Base-by-base conservation (phyloP, 2,113 vertebrate genomes). In the Malaclemys terrapin region DNA sequence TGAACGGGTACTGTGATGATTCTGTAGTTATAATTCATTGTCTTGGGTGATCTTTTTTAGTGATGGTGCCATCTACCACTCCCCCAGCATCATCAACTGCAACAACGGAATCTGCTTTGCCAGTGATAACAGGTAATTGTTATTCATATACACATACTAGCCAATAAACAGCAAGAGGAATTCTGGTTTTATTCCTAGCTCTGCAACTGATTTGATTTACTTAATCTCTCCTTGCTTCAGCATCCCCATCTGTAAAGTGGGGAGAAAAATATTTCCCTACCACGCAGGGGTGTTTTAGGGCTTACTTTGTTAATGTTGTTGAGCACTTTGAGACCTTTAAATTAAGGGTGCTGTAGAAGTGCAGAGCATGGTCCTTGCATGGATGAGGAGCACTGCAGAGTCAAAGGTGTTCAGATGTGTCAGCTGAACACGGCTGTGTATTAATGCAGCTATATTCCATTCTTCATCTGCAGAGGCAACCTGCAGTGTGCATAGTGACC, bases 401-500 rank as follows among this genome's bases (percentile, higher is more conserved):
- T 31, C 59, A 27, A 35, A 78, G 54, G 4, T 19, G 52, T 50
- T 62, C 49, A 79, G 3, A 25, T 57, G 45, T 13, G n/a, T 49
- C 92, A 88, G 91, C 6, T 42, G 81, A 29, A 75, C 89, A 3
- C 24, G 53, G 56, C 25, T 5, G 3, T 54, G 3, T 14, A 1
- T 65, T 91, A 80, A 79, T n/a, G 9, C 84, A 93, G 94, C n/a
- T 9, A 6, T 57, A 22, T 14, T 85, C 11, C 31, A 82, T 93
- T 87, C n/a, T 87, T 53, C 75, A 4, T 69, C 38, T 90, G 56
- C 62, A 76, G 85, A 90, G 84, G 91, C 91, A 59, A 78, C 82
- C 85, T 97, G 89, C 90, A 87, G 47, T n/a, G 81, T 92, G 24
- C 22, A 83, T 5, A 87, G 94, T 45, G 96, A 98, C 56, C 96